These are phyloP conservation scores for Stenodera caucasica DNA, from an alignment of 2,888 invertebrate genomes.

Conservation along the genomic window DNA sequence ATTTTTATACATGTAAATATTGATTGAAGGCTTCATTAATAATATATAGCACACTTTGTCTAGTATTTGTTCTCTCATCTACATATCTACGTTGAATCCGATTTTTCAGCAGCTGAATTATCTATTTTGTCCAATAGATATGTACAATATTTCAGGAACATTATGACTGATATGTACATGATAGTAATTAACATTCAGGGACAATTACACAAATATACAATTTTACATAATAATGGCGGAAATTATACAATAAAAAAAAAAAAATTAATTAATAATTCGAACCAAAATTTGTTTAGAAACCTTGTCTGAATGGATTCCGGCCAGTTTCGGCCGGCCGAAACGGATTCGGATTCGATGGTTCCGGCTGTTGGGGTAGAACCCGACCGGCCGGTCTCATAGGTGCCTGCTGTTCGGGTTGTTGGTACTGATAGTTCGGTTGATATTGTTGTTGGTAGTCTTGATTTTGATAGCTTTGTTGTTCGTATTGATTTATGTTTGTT, in stretches of 20 bases:
- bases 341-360: conserved; percentile 51
- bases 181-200: conserved; percentile 33
- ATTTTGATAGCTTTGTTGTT: conserved; percentile 41
- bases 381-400: conserved; percentile 47
- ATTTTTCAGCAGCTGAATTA: conserved; percentile 9
- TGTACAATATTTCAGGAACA: conserved; percentile 50
- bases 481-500: conserved; percentile 52
- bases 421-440: conserved; percentile 37
- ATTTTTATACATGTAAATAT: not conserved
- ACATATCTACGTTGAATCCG: not conserved
- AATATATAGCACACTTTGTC: not conserved
- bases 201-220: conserved; percentile 39
- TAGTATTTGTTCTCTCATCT: no score
- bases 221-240: conserved; percentile 31
- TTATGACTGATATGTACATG: conserved; percentile 51
- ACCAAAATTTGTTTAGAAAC: conserved; percentile 57
- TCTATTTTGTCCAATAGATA: conserved; percentile 32
- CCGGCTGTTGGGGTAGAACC: conserved; percentile 50
- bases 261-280: conserved; percentile 25
- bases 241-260: conserved; percentile 12
- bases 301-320: conserved; percentile 82
- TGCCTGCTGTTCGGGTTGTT: conserved; percentile 45
- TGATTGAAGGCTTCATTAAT: not conserved
- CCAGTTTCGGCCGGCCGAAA: conserved; percentile 54
- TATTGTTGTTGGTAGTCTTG: conserved; percentile 37